Evolutionary conservation across 1,140 invertebrate species (phyloP).

Genomic region (Reticulitermes speratus): DNA sequence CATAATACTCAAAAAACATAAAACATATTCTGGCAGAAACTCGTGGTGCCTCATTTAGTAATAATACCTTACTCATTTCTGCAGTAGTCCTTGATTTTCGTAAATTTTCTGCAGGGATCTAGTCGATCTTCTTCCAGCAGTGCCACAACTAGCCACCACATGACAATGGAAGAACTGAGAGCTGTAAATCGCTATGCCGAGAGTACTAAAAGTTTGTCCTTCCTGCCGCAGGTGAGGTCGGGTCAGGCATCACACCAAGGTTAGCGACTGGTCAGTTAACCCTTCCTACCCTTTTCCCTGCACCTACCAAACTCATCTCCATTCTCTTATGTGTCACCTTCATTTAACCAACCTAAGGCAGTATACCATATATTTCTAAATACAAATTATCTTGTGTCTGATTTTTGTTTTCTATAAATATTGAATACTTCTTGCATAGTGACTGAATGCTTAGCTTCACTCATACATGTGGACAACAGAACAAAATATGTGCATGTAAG

Average conservation of each 20-base stretch:
- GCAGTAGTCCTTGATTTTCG: neutral
- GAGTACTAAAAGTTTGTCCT: constrained; percentile 87
- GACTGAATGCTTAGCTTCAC: too few relatives aligned
- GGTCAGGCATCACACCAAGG: constrained; percentile 1
- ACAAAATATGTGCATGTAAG: too few relatives aligned
- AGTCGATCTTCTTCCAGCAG: constrained; percentile 38
- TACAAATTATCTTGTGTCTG: too few relatives aligned
- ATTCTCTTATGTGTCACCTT: neutral
- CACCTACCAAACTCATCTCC: neutral
- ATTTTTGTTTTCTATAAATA: too few relatives aligned
- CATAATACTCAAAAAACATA: too few relatives aligned
- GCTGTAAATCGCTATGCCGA: constrained; percentile 88
- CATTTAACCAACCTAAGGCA: neutral
- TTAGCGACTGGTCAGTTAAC: constrained; percentile 15
- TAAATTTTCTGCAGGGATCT: neutral
- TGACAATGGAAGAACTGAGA: constrained; percentile 79
- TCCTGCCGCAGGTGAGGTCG: constrained; percentile 76
- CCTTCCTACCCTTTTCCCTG: neutral
- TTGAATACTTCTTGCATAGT: too few relatives aligned
- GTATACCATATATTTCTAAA: too few relatives aligned
- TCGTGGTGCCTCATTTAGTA: too few relatives aligned
- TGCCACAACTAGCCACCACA: constrained; percentile 50
- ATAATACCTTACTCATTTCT: too few relatives aligned
- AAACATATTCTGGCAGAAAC: too few relatives aligned
- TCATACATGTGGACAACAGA: too few relatives aligned